phyloP scores from a whole-genome alignment of 2,113 vertebrate species.

The Danio rerio region GRCz12tu NC_133180.1:68693001-68693500 shows the following conservation, averaged over 20 bases:
- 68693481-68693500: too few species aligned
- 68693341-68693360: too few species aligned
- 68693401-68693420: too few species aligned
- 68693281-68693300: not conserved
- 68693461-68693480: too few species aligned
- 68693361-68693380: too few species aligned
- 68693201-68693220: not conserved
- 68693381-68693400: too few species aligned
- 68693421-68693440: too few species aligned
- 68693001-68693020: not conserved
- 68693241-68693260: not conserved
- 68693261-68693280: not conserved
- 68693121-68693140: not conserved
- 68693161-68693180: not conserved
- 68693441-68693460: too few species aligned
- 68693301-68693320: not conserved
- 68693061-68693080: not conserved
- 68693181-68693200: not conserved
- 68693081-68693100: not conserved
- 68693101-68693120: conserved; percentile 2
- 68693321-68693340: too few species aligned
- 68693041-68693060: not conserved
- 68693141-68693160: not conserved
- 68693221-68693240: not conserved
- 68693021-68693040: not conserved